Evolutionary conservation across 1,140 invertebrate species (phyloP), one percentile per base, ranked within the genome.

Genomic region (Leptonema lineaticorne): DNA sequence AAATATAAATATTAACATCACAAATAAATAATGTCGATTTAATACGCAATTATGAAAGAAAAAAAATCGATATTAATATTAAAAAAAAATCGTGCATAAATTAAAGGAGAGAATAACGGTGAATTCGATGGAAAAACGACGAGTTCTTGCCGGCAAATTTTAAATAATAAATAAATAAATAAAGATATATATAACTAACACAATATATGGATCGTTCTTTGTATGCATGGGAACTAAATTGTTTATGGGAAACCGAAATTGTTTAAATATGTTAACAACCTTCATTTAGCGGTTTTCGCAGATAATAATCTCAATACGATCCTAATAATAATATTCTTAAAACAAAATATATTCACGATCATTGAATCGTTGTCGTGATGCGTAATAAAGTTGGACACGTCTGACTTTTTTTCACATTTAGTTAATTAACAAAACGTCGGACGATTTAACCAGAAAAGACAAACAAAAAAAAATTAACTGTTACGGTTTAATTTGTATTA

Each of bases 201-300:
- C 24, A 24, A 53, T 11, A 53, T 50, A 50, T 20, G 24, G 46
- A 50, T 53, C 20, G 50, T 20, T 24, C 50, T 53, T 53, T 53
- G 50, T 53, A 7, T 14, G 50, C 27, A 53, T 53, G 50, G 27
- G 50, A 53, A 53, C 50, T 14, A 24, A 53, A 53, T 53, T 53
- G 22, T 53, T 53, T 53, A 53, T 53, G 50, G 50, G 50, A 53
- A 53, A 24, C 50, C 50, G 50, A 53, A 53, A 53, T 53, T 53
- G 50, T 53, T 53, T 53, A 53, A 53, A 53, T 53, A 53, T 53
- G 50, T 53, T 53, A 53, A 53, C 50, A 11, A 26, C 50, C 50
- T 22, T 53, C 50, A 53, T 26, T 53, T 53, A 53, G 50, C 50
- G 50, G 50, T 53, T 53, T 53, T 53, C 24, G 50, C 22, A 5